phyloP scores from a whole-genome alignment of 2,797 vertebrate genomes.

The Fistularia commersonii region DNA sequence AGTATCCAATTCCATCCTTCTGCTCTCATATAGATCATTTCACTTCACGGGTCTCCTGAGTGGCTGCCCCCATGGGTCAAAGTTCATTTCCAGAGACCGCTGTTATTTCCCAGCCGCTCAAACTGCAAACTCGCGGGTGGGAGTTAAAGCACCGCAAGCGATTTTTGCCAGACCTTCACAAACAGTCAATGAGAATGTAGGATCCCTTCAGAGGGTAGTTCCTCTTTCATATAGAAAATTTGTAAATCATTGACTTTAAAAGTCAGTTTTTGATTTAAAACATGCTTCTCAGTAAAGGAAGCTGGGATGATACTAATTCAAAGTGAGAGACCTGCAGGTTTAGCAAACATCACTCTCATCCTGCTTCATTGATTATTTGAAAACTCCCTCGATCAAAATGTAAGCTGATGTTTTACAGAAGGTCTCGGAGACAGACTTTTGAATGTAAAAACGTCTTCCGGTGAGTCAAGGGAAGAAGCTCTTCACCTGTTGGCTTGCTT shows the following conservation, averaged over 20 bases:
- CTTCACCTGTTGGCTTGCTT: conserved; percentile 43
- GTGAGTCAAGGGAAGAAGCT: conserved; percentile 31
- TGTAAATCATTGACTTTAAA: conserved; percentile 30
- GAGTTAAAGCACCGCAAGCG: neutral
- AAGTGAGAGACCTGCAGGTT: conserved; percentile 30
- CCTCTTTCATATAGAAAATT: neutral
- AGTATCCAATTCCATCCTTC: conserved; percentile 13
- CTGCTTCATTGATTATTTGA: conserved; percentile 22
- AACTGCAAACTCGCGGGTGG: neutral
- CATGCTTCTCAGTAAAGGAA: conserved; percentile 25
- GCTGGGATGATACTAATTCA: conserved; percentile 23
- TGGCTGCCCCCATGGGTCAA: conserved; percentile 43
- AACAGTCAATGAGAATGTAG: no score
- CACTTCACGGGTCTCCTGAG: conserved; percentile 39
- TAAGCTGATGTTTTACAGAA: conserved; percentile 40
- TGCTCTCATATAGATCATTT: conserved; percentile 30
- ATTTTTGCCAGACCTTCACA: no score
- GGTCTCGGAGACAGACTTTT: conserved; percentile 36
- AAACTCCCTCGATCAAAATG: conserved; percentile 21
- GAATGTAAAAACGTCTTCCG: conserved; percentile 15
- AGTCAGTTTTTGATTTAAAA: conserved; percentile 37
- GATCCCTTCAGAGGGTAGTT: no score
- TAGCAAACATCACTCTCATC: conserved; percentile 37
- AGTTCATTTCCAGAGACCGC: conserved; percentile 48
- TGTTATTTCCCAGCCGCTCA: conserved; percentile 24